Base-by-base conservation (phyloP, 1,140 invertebrate genomes). In the Colletes gigas region DNA sequence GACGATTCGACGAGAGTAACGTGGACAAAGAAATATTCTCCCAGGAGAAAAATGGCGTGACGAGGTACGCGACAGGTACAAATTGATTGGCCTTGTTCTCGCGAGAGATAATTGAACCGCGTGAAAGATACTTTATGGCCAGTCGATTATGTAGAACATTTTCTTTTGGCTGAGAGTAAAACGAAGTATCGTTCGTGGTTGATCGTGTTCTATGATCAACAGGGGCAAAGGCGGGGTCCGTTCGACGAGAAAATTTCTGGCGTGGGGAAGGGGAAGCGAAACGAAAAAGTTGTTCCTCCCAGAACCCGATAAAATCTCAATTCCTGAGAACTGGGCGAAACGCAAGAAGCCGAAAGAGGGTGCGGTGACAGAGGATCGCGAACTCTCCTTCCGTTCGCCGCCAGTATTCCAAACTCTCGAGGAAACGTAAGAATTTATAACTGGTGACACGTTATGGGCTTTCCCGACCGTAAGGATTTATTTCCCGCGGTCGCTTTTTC, bases 401-500 rank as follows among this genome's bases (percentile, higher is more conserved):
- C 60, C 57, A 30, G 68, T 84, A 67, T 78, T 77, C 74, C 62
- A 41, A 81, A 78, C 69, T 77, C 12, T 12, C 39, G 14, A 47
- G 81, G 59, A 84, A 83, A 83, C 65, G 82, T 78, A 62, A 77
- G 78, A 84, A 85, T 85, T 85, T 85, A 85, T 85, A 84, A 84
- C 82, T 77, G 78, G 73, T 66, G 82, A 81, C 82, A 76, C 73
- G 73, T 81, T 77, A 71, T 81, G 70, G 74, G 73, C 74, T 80
- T 60, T 70, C 44, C 47, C 21, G 12, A 52, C 21, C 57, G 62
- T 83, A 55, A 70, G 81, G 73, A 85, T 85, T 84, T 85, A 85
- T 83, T 84, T 79, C 44, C 57, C 55, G 44, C 65, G 41, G 47
- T 52, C 30, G 62, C 67, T 73, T 83, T 82, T 82, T 83, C 59